phyloP scores from a whole-genome alignment of 2,797 vertebrate genomes.

The Stomatorhinus walkeri region DNA sequence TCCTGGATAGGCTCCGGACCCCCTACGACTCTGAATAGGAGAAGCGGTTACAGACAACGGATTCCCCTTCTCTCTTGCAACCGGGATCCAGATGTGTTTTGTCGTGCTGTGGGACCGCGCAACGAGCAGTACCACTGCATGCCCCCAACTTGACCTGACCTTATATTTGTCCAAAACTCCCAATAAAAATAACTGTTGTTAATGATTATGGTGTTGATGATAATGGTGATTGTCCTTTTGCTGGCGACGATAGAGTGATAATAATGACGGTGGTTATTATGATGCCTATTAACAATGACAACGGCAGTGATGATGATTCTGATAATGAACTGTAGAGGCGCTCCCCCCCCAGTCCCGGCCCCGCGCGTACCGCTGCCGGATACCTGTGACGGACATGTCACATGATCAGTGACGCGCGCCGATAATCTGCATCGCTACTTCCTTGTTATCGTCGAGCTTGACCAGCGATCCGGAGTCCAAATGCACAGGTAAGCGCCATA shows the following conservation, averaged over 20 bases:
- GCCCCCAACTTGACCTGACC: neutral
- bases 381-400: conserved; percentile 25
- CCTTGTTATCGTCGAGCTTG: conserved; percentile 36
- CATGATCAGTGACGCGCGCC: conserved; percentile 34
- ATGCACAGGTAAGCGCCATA: conserved; percentile 17
- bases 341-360: too few species aligned
- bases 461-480: conserved; percentile 13
- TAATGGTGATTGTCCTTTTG: neutral
- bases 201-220: neutral
- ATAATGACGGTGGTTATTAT: neutral
- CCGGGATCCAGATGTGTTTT: neutral
- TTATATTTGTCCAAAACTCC: neutral
- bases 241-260: neutral
- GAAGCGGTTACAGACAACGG: neutral
- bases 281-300: neutral
- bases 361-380: neutral
- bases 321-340: neutral
- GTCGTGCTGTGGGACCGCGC: neutral
- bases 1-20: neutral
- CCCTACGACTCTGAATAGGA: neutral
- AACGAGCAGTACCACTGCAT: neutral
- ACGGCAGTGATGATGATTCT: neutral
- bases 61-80: neutral
- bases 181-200: neutral
- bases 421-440: conserved; percentile 26